Base-by-base conservation (phyloP, 2,888 invertebrate species). In the Tuta absoluta region DNA sequence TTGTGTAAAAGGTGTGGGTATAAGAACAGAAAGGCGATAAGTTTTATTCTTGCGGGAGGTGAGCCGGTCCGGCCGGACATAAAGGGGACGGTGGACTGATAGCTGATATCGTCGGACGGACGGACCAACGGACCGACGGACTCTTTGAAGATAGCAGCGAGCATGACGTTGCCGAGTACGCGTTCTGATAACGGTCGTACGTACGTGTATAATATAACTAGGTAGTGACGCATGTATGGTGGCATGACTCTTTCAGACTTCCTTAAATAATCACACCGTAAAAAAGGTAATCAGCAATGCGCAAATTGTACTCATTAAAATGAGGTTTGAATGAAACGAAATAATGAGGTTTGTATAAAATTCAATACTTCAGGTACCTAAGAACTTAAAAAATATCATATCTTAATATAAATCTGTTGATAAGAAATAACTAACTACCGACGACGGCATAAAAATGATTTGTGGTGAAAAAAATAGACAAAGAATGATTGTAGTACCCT, bases 31-130 rank as follows among this genome's bases (percentile, higher is more conserved):
- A 75, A 73, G 69, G 76, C 78, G 86, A 86, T 87, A 86, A 87
- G 83, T 85, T 86, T 86, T 86, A 86, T 86, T 84, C 67, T 69
- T 72, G 73, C 66, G 64, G 77, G 79, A 81, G 80, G 81, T 81
- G 80, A 76, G 51, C 12, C 14, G 14, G 23, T 23, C 11, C 23
- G 71, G 71, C 70, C 65, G 75, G 71, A 67, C 72, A 70, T 71
- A 70, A 71, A 71, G 73, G 73, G 62, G 57, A 33, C 33, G 33
- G 33, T 33, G 33, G 33, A 33, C 45, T 41, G 65, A 62, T 67
- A 67, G 64, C 66, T 33, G 45, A 45, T 45, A 45, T n/a, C n/a
- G 45, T 0, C 8, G 45, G 45, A 45, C 45, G 17, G 63, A 57
- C 57, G 61, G 53, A 62, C 63, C 1, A 19, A 56, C 14, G 14